Conservation (phyloP, 2,113 vertebrate species). For the Meles meles region DNA sequence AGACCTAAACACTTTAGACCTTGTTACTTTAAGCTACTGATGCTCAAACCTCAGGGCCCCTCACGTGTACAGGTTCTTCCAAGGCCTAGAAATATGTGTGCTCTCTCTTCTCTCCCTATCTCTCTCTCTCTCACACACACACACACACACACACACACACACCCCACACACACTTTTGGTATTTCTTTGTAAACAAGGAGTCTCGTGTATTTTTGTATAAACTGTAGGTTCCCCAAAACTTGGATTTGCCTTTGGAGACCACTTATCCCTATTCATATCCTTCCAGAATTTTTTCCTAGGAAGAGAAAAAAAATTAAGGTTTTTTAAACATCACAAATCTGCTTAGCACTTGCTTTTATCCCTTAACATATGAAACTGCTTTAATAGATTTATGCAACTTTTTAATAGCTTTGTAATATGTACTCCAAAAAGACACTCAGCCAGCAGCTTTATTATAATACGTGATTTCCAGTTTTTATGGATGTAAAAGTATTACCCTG, state of each 20-base stretch:
- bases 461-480: not conserved
- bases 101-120: no score
- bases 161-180: not conserved
- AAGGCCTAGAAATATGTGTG: not conserved
- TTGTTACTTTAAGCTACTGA: not conserved
- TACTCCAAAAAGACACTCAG: not conserved
- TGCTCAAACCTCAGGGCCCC: not conserved
- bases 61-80: not conserved
- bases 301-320: not conserved
- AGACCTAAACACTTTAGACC: not conserved
- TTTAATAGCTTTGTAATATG: not conserved
- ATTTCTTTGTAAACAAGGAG: not conserved
- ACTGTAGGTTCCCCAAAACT: not conserved
- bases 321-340: not conserved
- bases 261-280: not conserved
- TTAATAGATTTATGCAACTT: slow-evolving; percentile 15
- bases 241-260: not conserved
- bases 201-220: not conserved
- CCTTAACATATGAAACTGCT: not conserved
- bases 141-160: not conserved
- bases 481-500: not conserved
- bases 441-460: not conserved
- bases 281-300: not conserved
- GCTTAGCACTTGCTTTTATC: slow-evolving; percentile 2
- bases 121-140: no score